phyloP scores from a whole-genome alignment of 2,888 invertebrate genomes.

The Euplagia quadripunctaria region DNA sequence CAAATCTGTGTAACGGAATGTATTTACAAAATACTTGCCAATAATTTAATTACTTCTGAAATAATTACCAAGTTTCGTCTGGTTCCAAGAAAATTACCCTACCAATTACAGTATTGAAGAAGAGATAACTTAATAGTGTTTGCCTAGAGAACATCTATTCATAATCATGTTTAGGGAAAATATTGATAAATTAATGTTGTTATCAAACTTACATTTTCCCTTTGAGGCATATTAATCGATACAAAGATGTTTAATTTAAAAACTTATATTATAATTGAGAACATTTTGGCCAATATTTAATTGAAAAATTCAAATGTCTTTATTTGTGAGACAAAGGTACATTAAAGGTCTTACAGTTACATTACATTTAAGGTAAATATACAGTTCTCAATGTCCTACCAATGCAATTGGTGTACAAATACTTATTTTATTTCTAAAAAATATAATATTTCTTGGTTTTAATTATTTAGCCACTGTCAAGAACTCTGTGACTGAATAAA shows the following conservation, averaged over 20 bases:
- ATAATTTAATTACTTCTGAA: conserved; percentile 53
- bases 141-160: conserved; percentile 10
- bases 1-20: conserved; percentile 39
- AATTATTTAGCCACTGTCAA: too few species aligned
- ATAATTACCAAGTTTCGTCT: conserved; percentile 48
- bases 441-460: too few species aligned
- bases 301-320: too few species aligned
- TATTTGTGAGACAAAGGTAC: too few species aligned
- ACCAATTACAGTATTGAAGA: conserved; percentile 62
- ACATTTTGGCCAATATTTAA: too few species aligned
- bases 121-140: conserved; percentile 53
- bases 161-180: conserved; percentile 21
- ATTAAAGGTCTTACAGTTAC: too few species aligned
- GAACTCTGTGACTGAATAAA: too few species aligned
- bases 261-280: neutral
- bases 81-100: conserved; percentile 61
- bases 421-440: too few species aligned
- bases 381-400: too few species aligned
- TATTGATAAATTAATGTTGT: conserved; percentile 15
- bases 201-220: neutral
- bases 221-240: conserved; percentile 2
- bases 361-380: too few species aligned
- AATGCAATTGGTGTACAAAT: too few species aligned
- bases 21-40: conserved; percentile 50
- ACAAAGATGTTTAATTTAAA: neutral